Conservation (phyloP, 2,113 vertebrate genomes). For the Indri indri region DNA sequence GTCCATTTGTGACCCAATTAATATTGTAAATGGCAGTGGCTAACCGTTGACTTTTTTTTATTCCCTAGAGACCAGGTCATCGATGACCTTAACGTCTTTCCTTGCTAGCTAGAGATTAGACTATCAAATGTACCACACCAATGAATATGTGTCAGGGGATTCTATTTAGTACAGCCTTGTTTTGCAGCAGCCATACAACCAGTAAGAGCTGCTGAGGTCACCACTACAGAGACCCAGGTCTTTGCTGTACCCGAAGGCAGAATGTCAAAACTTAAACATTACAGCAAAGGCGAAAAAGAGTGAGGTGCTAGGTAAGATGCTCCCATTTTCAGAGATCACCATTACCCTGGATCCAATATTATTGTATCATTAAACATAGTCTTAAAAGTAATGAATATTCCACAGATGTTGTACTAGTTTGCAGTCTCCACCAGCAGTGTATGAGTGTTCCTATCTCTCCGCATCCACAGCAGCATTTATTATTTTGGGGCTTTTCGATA, state of each 20-base stretch:
- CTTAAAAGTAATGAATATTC: neutral
- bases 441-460: no score
- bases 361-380: neutral
- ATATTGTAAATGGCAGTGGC: neutral
- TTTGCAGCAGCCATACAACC: neutral
- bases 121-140: neutral
- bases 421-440: no score
- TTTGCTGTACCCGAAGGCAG: neutral
- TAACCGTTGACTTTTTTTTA: neutral
- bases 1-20: neutral
- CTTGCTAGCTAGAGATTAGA: neutral
- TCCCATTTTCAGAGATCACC: neutral
- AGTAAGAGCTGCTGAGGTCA: neutral
- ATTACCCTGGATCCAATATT: neutral
- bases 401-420: no score
- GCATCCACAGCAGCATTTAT: no score
- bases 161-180: neutral
- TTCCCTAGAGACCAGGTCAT: neutral
- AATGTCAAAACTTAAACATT: neutral
- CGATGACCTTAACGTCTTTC: neutral
- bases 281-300: neutral
- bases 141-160: neutral
- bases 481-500: no score
- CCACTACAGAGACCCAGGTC: neutral
- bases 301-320: neutral